These are phyloP conservation scores for Coelogynopora nodosa DNA, from an alignment of 2,888 invertebrate genomes.

Conservation along the genomic window DNA sequence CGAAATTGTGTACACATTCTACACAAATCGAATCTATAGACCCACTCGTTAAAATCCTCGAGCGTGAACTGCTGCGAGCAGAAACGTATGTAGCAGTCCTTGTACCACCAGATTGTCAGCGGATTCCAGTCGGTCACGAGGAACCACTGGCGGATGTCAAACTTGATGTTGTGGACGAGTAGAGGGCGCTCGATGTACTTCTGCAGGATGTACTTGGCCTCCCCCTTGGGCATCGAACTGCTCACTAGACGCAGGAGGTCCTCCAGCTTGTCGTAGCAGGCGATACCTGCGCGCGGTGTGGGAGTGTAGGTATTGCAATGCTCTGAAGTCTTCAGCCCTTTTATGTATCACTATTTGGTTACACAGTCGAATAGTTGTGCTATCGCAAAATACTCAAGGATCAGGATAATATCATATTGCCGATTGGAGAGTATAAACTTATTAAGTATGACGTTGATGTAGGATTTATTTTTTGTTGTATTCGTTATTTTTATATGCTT, in stretches of 20 bases:
- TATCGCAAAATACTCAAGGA: too few species aligned
- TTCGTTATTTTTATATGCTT: too few species aligned
- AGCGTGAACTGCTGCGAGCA: constrained; percentile 74
- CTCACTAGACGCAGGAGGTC: constrained; percentile 70
- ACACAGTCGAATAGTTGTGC: too few species aligned
- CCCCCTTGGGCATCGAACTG: constrained; percentile 50
- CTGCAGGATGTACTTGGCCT: constrained; percentile 75
- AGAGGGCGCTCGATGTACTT: constrained; percentile 89
- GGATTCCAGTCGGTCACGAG: constrained; percentile 84
- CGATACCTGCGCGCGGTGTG: constrained; percentile 68
- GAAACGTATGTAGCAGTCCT: constrained; percentile 84
- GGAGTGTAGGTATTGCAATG: not conserved
- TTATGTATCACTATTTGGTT: too few species aligned
- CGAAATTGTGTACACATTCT: too few species aligned
- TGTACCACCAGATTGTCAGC: constrained; percentile 85
- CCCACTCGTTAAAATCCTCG: constrained; percentile 81
- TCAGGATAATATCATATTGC: too few species aligned
- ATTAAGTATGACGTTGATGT: too few species aligned
- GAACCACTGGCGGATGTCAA: constrained; percentile 93
- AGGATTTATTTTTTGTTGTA: too few species aligned
- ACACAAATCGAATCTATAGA: constrained; percentile 29
- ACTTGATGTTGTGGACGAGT: constrained; percentile 82
- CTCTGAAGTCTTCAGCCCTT: too few species aligned
- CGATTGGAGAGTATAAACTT: too few species aligned
- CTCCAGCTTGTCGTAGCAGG: constrained; percentile 77